Percentiles rank a stretch among this genome's conserved stretches.
Conservation (phyloP, 2,113 vertebrate species). For the Syrmaticus mikado region DNA sequence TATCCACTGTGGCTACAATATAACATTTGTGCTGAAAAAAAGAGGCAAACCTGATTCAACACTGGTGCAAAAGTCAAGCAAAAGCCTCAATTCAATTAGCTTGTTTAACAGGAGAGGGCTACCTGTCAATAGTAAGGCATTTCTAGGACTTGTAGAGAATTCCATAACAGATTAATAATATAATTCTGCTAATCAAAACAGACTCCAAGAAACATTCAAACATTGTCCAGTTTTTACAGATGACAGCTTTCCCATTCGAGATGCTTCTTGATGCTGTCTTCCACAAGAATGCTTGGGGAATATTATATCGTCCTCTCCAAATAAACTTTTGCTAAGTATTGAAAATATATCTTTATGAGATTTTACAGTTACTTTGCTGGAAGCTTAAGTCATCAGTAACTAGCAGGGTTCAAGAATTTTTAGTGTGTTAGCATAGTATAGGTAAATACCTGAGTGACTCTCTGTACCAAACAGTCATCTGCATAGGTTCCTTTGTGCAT, state of each 20-base stretch:
- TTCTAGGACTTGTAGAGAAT: background rate
- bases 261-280: background rate
- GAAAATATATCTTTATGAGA: background rate
- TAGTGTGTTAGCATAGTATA: background rate
- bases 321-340: background rate
- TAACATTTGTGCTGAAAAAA: slow-evolving; percentile 95
- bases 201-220: background rate
- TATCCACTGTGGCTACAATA: slow-evolving; percentile 97
- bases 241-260: background rate
- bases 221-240: background rate
- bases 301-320: background rate
- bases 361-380: background rate
- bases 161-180: background rate
- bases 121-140: fast-evolving
- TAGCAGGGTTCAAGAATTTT: background rate
- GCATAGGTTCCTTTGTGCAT: slow-evolving; percentile 96
- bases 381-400: background rate
- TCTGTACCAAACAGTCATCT: slow-evolving; percentile 97
- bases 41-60: background rate
- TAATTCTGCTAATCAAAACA: background rate
- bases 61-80: background rate
- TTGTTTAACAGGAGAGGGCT: background rate
- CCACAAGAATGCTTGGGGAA: background rate
- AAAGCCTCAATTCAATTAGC: background rate
- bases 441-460: slow-evolving; percentile 92